Evolutionary conservation across 2,888 invertebrate species (phyloP), one percentile per base, ranked within the genome.

Genomic region (Lasioglossum leucozonium): DNA sequence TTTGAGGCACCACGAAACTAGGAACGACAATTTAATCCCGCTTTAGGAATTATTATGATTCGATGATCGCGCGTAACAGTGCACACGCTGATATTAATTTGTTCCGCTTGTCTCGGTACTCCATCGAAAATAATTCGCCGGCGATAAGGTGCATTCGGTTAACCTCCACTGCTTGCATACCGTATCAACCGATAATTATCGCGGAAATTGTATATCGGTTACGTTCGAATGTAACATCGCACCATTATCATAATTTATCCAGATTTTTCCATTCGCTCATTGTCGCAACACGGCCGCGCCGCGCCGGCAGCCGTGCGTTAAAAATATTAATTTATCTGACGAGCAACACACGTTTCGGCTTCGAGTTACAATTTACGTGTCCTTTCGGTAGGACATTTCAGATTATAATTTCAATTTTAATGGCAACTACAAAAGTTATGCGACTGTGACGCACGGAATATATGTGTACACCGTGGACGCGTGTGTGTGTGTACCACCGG

Each of bases 41-140:
- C 30, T 40, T 22, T 72, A n/a, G 37, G 13, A 51, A 58, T 74
- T 80, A 73, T 73, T 44, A 26, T 40, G 47, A 72, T 55, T 65
- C 47, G 62, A 42, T 44, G 62, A 44, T 10, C 18, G 42, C 3
- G 26, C 58, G 42, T 16, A n/a, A 16, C 62, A n/a, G 69, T 18
- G 55, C 69, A n/a, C 44, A 22, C 58, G 16, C 26, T 16, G 34
- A 67, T 37, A 71, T 34, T 34, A 40, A 62, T 62, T 62, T 30
- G 13, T 62, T 30, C 62, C 62, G 16, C 58, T n/a, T 42, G 22
- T 16, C 4, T 40, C 40, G 26, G 30, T 80, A 72, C 34, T 51
- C 65, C 18, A 22, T 30, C 62, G 16, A 42, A 67, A 42, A 77
- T 40, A 78, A 58, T 71, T 71, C 55, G 10, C 18, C 34, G 22